Conservation (phyloP, 2,797 vertebrate species). For the Adrianichthys oophorus region DNA sequence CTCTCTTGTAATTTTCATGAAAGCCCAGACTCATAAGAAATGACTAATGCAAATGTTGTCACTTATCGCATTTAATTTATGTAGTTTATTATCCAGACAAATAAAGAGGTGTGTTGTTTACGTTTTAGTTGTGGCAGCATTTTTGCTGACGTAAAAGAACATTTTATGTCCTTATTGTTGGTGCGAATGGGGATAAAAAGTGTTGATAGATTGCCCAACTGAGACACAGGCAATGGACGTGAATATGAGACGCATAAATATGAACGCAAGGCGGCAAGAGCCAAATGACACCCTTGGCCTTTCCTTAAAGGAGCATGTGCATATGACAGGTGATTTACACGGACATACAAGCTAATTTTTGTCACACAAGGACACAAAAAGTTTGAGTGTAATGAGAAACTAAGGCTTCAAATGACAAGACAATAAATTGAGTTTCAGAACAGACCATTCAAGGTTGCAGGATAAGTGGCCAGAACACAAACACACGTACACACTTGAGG, state of each 20-base stretch:
- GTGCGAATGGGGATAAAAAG: constrained; percentile 91
- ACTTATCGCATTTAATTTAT: constrained; percentile 93
- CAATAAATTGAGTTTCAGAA: constrained; percentile 75
- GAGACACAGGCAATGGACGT: constrained; percentile 92
- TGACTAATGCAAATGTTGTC: constrained; percentile 89
- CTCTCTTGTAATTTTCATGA: constrained; percentile 59
- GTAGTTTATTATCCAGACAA: constrained; percentile 92
- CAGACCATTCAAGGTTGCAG: constrained; percentile 77
- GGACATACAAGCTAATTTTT: constrained; percentile 89
- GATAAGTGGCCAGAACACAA: constrained; percentile 67
- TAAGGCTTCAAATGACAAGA: constrained; percentile 77
- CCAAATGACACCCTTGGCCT: constrained; percentile 94
- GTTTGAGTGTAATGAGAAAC: constrained; percentile 80
- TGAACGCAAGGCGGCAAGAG: constrained; percentile 84
- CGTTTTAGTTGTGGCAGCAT: constrained; percentile 92
- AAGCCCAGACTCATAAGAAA: constrained; percentile 64
- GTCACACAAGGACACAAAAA: constrained; percentile 83
- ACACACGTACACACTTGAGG: constrained; percentile 44
- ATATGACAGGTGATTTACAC: constrained; percentile 92
- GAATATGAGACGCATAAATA: constrained; percentile 99
- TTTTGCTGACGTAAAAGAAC: constrained; percentile 90
- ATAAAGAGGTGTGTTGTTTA: constrained; percentile 92
- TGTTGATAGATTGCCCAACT: constrained; percentile 92
- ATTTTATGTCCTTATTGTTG: constrained; percentile 93
- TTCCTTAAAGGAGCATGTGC: constrained; percentile 91